Base-by-base conservation (phyloP, 2,888 invertebrate genomes). In the Monopis laevigella region DNA sequence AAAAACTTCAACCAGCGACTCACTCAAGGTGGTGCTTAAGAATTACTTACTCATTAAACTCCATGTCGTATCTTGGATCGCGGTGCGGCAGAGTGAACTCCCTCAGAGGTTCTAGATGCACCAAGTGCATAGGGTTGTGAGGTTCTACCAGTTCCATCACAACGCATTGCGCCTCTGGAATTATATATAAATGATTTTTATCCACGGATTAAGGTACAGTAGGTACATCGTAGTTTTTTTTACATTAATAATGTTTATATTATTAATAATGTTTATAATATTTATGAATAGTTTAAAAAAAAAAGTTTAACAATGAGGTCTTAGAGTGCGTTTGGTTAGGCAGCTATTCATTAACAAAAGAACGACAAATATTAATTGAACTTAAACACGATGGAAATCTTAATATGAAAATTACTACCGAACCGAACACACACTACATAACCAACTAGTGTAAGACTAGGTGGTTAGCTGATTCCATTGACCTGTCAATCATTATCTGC, bases 71-170 rank as follows among this genome's bases (percentile, higher is more conserved):
- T 10, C 59, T 50, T 3, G 54, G 52, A 51, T 71, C 69, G 1
- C 72, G 60, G 7, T 44, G 46, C 8, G 61, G 53, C 52, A 63
- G 42, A 2, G 65, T 62, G 55, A 65, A 77, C 56, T 78, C 77
- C 1, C 62, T 59, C 40, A 77, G 55, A 2, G 77, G 77, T 41
- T 75, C 70, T n/a, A 73, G 62, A 5, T 54, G 57, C 8, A 60
- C 56, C 12, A 49, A 43, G 35, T 58, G 51, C 21, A 56, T 52
- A 1, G 50, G 39, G 11, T 43, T 40, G 2, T 53, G 45, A 11
- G 44, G 30, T 50, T 58, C 54, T 45, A 58, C 46, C 39, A 27
- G 38, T 41, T 57, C 51, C 42, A 47, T 39, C 32, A 27, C 17
- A 32, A 69, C 65, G 49, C 74, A 70, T 21, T 58, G 48, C 19